Base-by-base conservation (phyloP, 2,113 vertebrate species). In the Dipodomys merriami region DNA sequence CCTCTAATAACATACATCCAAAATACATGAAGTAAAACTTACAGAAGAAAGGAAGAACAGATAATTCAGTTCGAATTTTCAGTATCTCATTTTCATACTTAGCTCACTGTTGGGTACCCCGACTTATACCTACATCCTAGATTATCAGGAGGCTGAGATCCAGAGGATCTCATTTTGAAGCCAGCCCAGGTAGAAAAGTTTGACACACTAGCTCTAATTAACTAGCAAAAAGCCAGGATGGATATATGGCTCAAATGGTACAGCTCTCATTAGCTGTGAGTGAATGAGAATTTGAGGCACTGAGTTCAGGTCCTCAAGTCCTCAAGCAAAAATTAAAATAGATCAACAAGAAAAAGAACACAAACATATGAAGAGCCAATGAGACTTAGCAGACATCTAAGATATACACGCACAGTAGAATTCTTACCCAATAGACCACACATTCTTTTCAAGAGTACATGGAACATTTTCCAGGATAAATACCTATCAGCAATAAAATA, bases 401-500 rank as follows among this genome's bases (percentile, higher is more conserved):
- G 67, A 9, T 33, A 57, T 57, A 57, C 53, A 18, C 18, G 53
- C 16, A 57, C 53, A 57, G 53, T 57, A 57, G 60, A 68, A 77
- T 15, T 46, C n/a, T 83, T 22, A 65, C 74, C 4, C 62, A 86
- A 62, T 20, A 81, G 49, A 65, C 65, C 29, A 15, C 11, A 90
- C 44, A 39, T 71, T 88, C 15, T 62, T 69, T 76, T 72, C 64
- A 89, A 46, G 27, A 22, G 27, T 11, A 62, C 4, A 65, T 5
- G 25, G 22, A 89, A 71, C 8, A 15, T 29, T 92, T 35, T 85
- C 65, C 79, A 91, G n/a, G 57, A 53, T 7, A 82, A 57, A 67
- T 20, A 83, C 67, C 85, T 71, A 15, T 77, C 72, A 80, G 67
- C 22, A 71, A 74, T 69, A 57, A 93, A 90, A 82, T 7, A 74